Percentiles rank a stretch among this genome's conserved stretches.
These are phyloP conservation scores for Urocitellus parryii DNA, from an alignment of 2,113 vertebrate genomes.

Conservation along the genomic window DNA sequence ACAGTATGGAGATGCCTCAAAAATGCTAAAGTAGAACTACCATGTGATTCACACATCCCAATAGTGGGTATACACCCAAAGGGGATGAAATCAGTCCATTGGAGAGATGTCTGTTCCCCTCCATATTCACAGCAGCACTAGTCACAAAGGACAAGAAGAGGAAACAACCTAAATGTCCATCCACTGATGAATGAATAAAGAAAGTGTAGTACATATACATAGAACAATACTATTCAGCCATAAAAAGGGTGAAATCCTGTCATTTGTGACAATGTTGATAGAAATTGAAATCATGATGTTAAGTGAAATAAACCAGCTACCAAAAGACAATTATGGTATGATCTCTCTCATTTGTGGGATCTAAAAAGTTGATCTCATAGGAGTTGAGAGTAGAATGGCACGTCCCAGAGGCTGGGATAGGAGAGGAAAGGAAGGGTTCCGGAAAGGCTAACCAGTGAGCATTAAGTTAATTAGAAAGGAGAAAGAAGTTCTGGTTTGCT, in stretches of 20 bases:
- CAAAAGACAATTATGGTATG: neutral
- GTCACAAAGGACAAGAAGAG: neutral
- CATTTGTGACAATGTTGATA: no score
- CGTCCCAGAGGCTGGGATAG: no score
- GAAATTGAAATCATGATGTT: neutral
- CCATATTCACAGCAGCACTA: neutral
- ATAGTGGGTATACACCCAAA: neutral
- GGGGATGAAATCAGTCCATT: no score
- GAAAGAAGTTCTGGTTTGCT: neutral
- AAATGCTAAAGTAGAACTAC: neutral
- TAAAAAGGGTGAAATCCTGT: no score
- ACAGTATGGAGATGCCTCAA: neutral
- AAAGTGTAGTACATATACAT: no score
- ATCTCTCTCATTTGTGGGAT: neutral
- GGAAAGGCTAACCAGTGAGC: neutral
- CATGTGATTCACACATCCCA: neutral
- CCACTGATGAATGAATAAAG: no score
- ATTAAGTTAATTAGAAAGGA: no score
- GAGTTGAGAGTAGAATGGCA: neutral
- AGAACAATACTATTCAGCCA: neutral
- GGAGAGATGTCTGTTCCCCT: neutral
- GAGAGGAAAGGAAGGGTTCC: accelerated
- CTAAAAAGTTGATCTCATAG: neutral
- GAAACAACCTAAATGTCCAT: neutral
- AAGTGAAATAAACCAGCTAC: neutral